Evolutionary conservation across 2,888 invertebrate species (phyloP).

Genomic region (Entomobrya proxima): DNA sequence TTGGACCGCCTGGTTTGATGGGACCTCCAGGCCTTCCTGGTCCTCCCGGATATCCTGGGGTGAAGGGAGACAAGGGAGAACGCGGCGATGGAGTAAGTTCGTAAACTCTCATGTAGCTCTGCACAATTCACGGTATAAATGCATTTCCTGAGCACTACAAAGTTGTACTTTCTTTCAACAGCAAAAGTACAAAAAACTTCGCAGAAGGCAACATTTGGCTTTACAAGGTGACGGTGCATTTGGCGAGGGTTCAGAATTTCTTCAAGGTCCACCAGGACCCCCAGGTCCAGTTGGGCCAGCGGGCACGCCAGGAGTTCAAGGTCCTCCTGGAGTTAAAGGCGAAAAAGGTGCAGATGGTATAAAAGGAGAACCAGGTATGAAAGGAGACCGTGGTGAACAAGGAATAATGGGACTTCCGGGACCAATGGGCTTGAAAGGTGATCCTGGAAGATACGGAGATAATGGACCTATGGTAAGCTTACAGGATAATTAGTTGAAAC

Average conservation of each 20-base stretch:
- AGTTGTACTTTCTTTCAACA: constrained; percentile 52
- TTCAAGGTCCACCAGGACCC: constrained; percentile 78
- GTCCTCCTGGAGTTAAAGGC: constrained; percentile 91
- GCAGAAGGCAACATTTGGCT: constrained; percentile 83
- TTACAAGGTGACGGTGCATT: constrained; percentile 87
- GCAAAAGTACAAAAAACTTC: constrained; percentile 90
- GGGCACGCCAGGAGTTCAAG: constrained; percentile 84
- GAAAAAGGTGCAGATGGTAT: constrained; percentile 89
- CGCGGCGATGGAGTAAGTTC: constrained; percentile 83
- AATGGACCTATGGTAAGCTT: constrained; percentile 87
- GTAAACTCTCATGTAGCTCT: constrained; percentile 78
- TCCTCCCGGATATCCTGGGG: constrained; percentile 84
- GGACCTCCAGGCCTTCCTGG: constrained; percentile 81
- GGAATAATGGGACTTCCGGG: constrained; percentile 98
- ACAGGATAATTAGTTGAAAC: neutral
- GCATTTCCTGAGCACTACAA: too few relatives aligned
- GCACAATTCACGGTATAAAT: too few relatives aligned
- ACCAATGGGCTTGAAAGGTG: constrained; percentile 88
- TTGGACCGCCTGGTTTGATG: constrained; percentile 95
- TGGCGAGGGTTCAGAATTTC: constrained; percentile 80
- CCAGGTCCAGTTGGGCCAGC: constrained; percentile 85
- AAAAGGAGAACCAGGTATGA: constrained; percentile 89
- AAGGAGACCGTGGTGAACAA: constrained; percentile 88
- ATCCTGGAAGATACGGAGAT: constrained; percentile 84
- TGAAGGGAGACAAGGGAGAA: constrained; percentile 93